Evolutionary conservation across 2,888 invertebrate species (phyloP).

Genomic region (Sesia bembeciformis): DNA sequence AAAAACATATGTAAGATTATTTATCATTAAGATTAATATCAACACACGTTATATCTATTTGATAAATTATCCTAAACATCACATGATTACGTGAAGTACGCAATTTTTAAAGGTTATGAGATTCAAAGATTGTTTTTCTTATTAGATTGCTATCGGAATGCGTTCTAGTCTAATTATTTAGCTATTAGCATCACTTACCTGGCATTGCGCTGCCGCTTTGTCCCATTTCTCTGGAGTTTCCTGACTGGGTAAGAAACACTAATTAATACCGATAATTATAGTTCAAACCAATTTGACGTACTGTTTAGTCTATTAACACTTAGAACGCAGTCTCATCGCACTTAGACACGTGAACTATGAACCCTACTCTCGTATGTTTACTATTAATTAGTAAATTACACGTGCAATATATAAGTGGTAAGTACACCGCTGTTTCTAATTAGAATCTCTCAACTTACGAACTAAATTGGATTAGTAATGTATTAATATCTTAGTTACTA

Average conservation of each 20-base stretch:
- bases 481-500: constrained; percentile 9
- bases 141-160: constrained; percentile 20
- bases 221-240: constrained; percentile 37
- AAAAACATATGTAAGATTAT: no score
- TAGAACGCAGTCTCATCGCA: constrained; percentile 18
- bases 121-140: neutral
- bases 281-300: constrained; percentile 26
- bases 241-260: constrained; percentile 11
- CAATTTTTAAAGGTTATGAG: no score
- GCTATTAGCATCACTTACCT: constrained; percentile 35
- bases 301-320: constrained; percentile 9
- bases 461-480: neutral
- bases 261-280: constrained; percentile 19
- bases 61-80: no score
- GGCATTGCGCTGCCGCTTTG: constrained; percentile 60
- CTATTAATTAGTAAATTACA: constrained; percentile 17
- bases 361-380: constrained; percentile 35
- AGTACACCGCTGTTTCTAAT: constrained; percentile 16
- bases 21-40: no score
- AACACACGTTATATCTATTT: no score
- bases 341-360: constrained; percentile 36
- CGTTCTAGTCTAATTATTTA: neutral
- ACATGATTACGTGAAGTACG: no score
- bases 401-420: neutral
- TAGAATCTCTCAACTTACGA: constrained; percentile 18